Evolutionary conservation across 2,113 vertebrate genomes (phyloP).

Genomic region (Bothrops jararaca): DNA sequence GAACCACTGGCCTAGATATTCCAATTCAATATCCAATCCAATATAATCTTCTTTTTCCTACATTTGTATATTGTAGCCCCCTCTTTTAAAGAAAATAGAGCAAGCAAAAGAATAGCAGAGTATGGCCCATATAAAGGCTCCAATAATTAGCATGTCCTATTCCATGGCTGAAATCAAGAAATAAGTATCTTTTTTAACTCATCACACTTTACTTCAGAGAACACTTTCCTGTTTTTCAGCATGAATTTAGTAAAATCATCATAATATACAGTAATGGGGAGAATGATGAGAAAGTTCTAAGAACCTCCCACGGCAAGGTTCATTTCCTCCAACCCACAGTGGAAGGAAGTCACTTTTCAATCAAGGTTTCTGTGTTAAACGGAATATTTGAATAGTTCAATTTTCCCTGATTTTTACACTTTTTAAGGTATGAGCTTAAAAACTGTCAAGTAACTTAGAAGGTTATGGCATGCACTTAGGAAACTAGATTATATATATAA

Average conservation of each 20-base stretch:
- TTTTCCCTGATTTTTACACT: not conserved
- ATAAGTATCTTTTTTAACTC: not conserved
- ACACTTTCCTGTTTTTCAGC: not conserved
- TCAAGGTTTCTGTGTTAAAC: conserved; percentile 18
- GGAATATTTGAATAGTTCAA: conserved; percentile 12
- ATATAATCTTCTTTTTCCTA: not conserved
- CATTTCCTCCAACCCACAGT: conserved; percentile 15
- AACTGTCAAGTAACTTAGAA: not conserved
- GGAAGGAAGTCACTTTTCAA: conserved; percentile 36
- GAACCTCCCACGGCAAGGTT: conserved; percentile 27
- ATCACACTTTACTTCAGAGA: not conserved
- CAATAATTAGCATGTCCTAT: not conserved
- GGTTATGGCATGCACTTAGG: not conserved
- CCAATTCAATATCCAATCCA: not conserved
- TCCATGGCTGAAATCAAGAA: not conserved
- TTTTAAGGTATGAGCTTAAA: not conserved
- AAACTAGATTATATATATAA: not conserved
- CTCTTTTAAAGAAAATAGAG: not conserved
- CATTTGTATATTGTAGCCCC: not conserved
- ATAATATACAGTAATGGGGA: not conserved
- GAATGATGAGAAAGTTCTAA: conserved; percentile 17
- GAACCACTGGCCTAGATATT: not conserved
- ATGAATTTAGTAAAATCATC: not conserved
- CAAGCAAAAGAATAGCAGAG: not conserved
- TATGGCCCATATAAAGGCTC: not conserved